These are phyloP conservation scores for Luscinia megarhynchos DNA, from an alignment of 2,797 vertebrate genomes.

Conservation along the genomic window DNA sequence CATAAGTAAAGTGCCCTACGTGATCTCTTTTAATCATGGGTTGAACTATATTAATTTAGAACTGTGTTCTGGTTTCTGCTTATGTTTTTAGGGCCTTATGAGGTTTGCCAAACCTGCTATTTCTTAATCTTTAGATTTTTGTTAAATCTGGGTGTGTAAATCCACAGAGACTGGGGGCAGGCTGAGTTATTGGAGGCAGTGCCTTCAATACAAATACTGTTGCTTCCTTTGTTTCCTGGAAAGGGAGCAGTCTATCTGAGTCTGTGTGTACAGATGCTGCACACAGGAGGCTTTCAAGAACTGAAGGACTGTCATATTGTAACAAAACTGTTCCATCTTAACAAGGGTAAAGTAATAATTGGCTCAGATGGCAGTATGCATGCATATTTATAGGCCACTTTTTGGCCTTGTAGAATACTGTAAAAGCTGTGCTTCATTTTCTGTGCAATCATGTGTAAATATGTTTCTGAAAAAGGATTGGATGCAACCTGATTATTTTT, in stretches of 20 bases:
- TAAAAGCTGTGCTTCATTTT: background rate
- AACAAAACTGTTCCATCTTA: background rate
- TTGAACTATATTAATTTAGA: background rate
- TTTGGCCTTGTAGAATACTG: background rate
- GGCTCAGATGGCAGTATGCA: background rate
- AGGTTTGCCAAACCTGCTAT: background rate
- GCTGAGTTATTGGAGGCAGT: background rate
- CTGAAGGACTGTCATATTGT: background rate
- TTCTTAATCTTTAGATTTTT: background rate
- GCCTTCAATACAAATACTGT: background rate
- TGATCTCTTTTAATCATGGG: background rate
- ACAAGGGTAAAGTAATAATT: background rate
- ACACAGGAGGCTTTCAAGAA: background rate
- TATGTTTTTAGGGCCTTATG: background rate
- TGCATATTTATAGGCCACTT: slow-evolving; percentile 13
- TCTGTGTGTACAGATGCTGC: background rate
- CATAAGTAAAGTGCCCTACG: background rate
- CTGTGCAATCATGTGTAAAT: background rate
- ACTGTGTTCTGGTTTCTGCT: background rate
- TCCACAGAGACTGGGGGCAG: background rate
- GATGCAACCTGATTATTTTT: background rate
- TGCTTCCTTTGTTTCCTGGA: slow-evolving; percentile 2
- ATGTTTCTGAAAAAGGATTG: background rate
- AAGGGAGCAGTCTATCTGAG: background rate
- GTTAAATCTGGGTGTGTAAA: background rate